Percentiles rank a stretch among this genome's conserved stretches.
These are phyloP conservation scores for Acronicta aceris DNA, from an alignment of 2,888 invertebrate genomes.

Conservation along the genomic window DNA sequence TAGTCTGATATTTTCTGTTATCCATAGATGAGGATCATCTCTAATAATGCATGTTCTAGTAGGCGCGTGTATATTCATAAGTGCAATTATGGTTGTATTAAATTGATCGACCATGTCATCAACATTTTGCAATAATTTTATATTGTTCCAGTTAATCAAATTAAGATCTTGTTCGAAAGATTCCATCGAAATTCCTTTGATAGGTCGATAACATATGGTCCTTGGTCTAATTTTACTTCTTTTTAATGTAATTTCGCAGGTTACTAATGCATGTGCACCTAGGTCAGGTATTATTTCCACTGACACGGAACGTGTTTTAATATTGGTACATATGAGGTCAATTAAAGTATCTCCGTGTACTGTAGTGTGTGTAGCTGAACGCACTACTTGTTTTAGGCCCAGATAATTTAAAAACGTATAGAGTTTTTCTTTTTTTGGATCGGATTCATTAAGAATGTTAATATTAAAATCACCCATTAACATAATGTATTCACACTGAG, in stretches of 20 bases:
- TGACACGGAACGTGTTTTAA: neutral
- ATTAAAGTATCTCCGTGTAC: neutral
- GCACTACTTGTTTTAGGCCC: neutral
- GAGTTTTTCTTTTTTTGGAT: neutral
- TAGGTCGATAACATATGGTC: neutral
- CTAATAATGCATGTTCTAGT: neutral
- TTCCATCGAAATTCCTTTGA: neutral
- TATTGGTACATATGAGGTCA: neutral
- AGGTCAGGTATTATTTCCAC: neutral
- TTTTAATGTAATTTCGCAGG: neutral
- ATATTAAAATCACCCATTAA: conserved; percentile 39
- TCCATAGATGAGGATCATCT: neutral
- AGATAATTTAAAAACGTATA: neutral
- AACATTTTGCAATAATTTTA: too few relatives aligned
- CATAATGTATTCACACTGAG: conserved; percentile 18
- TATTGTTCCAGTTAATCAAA: neutral
- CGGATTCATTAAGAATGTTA: neutral
- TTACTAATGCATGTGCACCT: neutral
- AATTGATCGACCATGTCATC: too few relatives aligned
- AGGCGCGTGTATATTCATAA: neutral
- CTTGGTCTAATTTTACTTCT: too few relatives aligned
- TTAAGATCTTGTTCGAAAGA: neutral
- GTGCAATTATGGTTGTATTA: too few relatives aligned
- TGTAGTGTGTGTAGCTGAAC: neutral
- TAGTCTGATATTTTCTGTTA: neutral